Percentiles rank a stretch among this genome's conserved stretches.
Conservation (phyloP, 2,888 invertebrate genomes). For the Fabriciana adippe region DNA sequence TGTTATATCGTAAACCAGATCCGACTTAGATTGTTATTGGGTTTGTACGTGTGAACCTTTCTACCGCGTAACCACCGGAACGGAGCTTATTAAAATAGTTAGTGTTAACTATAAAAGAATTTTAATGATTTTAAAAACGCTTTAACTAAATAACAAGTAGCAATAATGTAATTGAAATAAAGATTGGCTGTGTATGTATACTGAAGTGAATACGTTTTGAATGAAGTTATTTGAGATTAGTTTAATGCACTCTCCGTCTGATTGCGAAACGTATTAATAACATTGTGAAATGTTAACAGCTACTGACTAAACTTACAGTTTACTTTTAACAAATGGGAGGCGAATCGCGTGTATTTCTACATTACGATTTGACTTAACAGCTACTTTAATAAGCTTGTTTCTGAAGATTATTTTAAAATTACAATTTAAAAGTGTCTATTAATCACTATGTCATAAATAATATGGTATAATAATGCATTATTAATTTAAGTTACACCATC, state of each 20-base stretch:
- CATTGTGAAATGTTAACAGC: constrained; percentile 51
- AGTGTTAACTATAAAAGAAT: constrained; percentile 33
- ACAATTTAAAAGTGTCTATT: constrained; percentile 33
- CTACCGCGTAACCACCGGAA: constrained; percentile 31
- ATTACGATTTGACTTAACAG: constrained; percentile 23
- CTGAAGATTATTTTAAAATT: constrained; percentile 37
- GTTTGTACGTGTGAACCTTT: constrained; percentile 65
- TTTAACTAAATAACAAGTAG: constrained; percentile 8
- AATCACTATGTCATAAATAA: constrained; percentile 34
- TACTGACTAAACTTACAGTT: constrained; percentile 28
- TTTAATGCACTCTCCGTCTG: constrained; percentile 49
- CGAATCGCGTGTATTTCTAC: constrained; percentile 32
- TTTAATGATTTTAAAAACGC: constrained; percentile 24
- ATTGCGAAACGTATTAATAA: constrained; percentile 49
- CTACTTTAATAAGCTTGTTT: constrained; percentile 25
- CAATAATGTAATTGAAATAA: neutral
- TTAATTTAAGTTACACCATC: constrained; percentile 50
- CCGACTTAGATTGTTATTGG: constrained; percentile 68
- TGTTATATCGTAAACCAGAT: constrained; percentile 70
- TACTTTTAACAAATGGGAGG: constrained; percentile 30
- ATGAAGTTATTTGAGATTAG: constrained; percentile 50
- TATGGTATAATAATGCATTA: constrained; percentile 35
- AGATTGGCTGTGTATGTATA: too few species aligned
- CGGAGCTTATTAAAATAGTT: constrained; percentile 67
- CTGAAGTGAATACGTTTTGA: neutral